Evolutionary conservation across 2,888 invertebrate genomes (phyloP).

Genomic region (Lycophotia porphyrea): DNA sequence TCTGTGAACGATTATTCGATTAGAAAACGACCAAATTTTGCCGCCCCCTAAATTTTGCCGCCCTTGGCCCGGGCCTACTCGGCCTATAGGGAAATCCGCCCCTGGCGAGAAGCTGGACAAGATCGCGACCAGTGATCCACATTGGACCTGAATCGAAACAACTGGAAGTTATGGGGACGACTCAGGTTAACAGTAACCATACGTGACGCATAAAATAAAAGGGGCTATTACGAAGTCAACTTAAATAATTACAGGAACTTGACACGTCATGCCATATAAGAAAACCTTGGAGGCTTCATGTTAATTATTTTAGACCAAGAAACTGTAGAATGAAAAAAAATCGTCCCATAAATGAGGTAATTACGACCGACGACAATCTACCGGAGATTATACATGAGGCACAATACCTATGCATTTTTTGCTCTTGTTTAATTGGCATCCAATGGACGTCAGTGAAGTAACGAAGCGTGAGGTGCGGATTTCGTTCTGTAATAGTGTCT

Average conservation of each 20-base stretch:
- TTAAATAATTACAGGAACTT: constrained; percentile 1
- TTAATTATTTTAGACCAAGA: constrained; percentile 12
- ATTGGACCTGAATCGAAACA: no score
- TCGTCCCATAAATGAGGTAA: constrained; percentile 12
- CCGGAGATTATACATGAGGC: constrained; percentile 32
- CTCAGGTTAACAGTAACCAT: no score
- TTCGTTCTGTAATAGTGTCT: background rate
- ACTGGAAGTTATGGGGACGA: no score
- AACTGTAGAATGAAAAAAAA: constrained; percentile 16
- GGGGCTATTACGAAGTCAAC: background rate
- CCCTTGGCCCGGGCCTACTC: no score
- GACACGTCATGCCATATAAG: constrained; percentile 7
- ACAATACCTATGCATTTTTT: background rate
- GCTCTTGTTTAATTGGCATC: constrained; percentile 15
- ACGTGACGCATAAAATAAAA: background rate
- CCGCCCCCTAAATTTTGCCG: no score
- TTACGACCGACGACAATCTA: constrained; percentile 14
- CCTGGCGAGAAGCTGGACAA: no score
- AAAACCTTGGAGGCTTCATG: constrained; percentile 22
- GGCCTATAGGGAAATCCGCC: no score
- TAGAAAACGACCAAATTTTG: no score
- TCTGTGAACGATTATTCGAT: no score
- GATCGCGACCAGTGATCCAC: no score
- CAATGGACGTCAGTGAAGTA: background rate
- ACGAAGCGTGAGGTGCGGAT: background rate